Conservation (phyloP, 2,113 vertebrate genomes). For the Passer domesticus region DNA sequence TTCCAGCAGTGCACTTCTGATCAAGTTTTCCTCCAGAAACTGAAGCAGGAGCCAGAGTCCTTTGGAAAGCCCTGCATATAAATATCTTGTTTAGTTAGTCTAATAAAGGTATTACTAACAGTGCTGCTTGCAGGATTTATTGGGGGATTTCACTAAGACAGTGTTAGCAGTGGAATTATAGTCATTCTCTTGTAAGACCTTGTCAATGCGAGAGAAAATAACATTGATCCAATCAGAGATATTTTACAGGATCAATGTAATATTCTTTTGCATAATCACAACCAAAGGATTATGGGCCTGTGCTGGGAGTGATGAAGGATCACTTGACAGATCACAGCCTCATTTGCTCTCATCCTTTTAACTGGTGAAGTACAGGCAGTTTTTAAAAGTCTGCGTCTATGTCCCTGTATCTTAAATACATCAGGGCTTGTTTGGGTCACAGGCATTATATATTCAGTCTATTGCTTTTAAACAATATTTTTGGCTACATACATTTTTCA, state of each 20-base stretch:
- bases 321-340: conserved; percentile 48
- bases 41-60: neutral
- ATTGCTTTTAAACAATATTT: conserved; percentile 30
- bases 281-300: conserved; percentile 44
- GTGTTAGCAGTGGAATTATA: conserved; percentile 71
- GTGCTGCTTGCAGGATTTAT: conserved; percentile 76
- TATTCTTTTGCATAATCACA: conserved; percentile 62
- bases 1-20: neutral
- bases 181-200: conserved; percentile 64
- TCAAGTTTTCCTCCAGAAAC: conserved; percentile 5
- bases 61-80: conserved; percentile 50
- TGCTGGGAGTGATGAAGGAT: conserved; percentile 30
- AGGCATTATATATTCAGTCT: neutral
- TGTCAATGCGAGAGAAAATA: conserved; percentile 64
- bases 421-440: neutral
- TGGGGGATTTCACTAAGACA: conserved; percentile 74
- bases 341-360: conserved; percentile 40
- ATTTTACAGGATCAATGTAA: conserved; percentile 68
- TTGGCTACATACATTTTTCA: neutral
- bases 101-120: conserved; percentile 70
- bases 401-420: neutral
- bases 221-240: conserved; percentile 71
- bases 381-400: neutral
- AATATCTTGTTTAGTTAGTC: conserved; percentile 73
- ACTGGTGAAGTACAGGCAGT: neutral